phyloP scores from a whole-genome alignment of 2,113 vertebrate genomes.

The Dipodomys ordii region DNA sequence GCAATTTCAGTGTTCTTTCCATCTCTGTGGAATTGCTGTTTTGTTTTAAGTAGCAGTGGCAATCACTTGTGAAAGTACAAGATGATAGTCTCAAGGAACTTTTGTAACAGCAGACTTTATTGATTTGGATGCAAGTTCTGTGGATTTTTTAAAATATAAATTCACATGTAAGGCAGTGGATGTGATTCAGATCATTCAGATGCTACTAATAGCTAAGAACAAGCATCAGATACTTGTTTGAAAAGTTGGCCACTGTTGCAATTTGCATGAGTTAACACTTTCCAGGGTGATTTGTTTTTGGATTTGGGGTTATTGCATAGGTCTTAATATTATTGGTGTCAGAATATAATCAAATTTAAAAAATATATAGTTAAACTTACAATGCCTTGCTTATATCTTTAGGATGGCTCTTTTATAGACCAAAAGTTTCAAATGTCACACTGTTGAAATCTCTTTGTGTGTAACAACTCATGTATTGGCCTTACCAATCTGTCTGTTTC shows the following conservation, averaged over 20 bases:
- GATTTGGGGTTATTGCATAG: not conserved
- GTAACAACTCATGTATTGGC: not conserved
- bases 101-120: not conserved
- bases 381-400: not conserved
- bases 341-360: conserved; percentile 9
- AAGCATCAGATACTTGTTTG: not conserved
- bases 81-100: not conserved
- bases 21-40: not conserved
- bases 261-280: conserved; percentile 24
- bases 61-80: not conserved
- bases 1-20: not conserved
- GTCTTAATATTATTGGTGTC: not conserved
- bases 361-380: not conserved
- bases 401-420: conserved; percentile 17
- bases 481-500: not conserved
- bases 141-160: not conserved
- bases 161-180: not conserved
- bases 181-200: not conserved
- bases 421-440: not conserved
- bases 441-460: not conserved
- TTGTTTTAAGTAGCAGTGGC: conserved; percentile 27
- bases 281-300: conserved; percentile 32
- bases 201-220: not conserved
- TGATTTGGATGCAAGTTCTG: conserved; percentile 19
- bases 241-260: not conserved